Conservation (phyloP, 2,113 vertebrate species). For the Gracilinanus agilis region DNA sequence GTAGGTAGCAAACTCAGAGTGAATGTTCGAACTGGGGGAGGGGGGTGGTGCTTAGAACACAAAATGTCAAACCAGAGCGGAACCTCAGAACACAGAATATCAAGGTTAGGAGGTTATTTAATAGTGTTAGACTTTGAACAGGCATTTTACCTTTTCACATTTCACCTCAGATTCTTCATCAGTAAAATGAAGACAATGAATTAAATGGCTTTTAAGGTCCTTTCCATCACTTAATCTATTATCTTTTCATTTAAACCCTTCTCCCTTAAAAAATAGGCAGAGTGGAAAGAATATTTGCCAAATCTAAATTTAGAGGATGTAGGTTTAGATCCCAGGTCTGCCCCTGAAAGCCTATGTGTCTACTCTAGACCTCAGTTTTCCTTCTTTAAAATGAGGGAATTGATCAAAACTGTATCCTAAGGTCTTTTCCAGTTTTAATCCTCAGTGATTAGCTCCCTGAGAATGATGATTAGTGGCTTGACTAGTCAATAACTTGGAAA, state of each 20-base stretch:
- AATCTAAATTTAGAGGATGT: background rate
- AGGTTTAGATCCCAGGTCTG: background rate
- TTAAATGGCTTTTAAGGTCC: background rate
- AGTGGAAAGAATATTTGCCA: background rate
- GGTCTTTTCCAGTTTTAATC: background rate
- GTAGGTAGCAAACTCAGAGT: too few species aligned
- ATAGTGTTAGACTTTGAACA: too few species aligned
- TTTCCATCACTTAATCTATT: background rate
- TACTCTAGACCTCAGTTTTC: background rate
- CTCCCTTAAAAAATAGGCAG: background rate
- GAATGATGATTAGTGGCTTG: constrained; percentile 27
- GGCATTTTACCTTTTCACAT: background rate
- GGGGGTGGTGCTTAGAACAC: too few species aligned
- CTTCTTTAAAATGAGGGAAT: background rate
- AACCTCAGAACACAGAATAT: too few species aligned
- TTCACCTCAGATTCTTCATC: background rate
- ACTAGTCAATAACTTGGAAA: constrained; percentile 32
- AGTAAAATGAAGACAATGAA: too few species aligned
- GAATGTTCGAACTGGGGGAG: too few species aligned
- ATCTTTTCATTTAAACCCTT: background rate
- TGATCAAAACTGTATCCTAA: background rate
- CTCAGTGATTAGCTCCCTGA: background rate
- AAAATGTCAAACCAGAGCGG: too few species aligned
- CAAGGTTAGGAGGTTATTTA: too few species aligned
- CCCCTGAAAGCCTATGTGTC: background rate